phyloP scores from a whole-genome alignment of 2,888 invertebrate species.

The Drosophila hamatofila region DNA sequence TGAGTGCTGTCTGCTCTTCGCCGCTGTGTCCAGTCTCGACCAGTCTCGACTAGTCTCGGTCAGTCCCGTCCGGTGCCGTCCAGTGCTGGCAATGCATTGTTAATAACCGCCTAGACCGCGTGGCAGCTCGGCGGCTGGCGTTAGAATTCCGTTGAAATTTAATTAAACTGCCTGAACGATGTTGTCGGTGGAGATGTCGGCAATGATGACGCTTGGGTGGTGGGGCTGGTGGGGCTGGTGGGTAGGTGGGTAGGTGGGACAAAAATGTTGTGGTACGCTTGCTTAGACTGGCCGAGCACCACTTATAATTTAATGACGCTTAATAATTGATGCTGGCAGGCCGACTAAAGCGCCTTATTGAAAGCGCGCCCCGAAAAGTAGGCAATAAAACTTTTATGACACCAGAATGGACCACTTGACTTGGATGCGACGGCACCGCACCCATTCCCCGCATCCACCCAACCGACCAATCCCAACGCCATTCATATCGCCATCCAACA shows the following conservation, averaged over 20 bases:
- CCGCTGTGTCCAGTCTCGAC: neutral
- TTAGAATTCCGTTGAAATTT: slow-evolving; percentile 58
- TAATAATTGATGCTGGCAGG: slow-evolving; percentile 73
- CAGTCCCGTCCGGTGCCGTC: slow-evolving; percentile 8
- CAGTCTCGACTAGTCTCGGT: slow-evolving; percentile 7
- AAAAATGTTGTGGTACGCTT: slow-evolving; percentile 35
- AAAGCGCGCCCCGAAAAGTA: slow-evolving; percentile 51
- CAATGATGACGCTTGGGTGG: neutral
- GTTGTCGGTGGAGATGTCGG: neutral
- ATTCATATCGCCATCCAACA: slow-evolving; percentile 10
- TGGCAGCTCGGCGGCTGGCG: slow-evolving; percentile 31
- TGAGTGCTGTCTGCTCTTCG: slow-evolving; percentile 4
- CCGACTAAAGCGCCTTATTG: slow-evolving; percentile 67
- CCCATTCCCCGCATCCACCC: too few relatives aligned
- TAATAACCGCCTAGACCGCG: slow-evolving; percentile 58
- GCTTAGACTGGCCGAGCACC: slow-evolving; percentile 40
- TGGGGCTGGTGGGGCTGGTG: neutral
- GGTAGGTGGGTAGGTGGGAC: neutral
- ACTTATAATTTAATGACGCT: slow-evolving; percentile 71
- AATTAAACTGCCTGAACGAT: slow-evolving; percentile 61
- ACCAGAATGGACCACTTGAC: slow-evolving; percentile 48
- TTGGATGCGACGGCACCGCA: slow-evolving; percentile 1
- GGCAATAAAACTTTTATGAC: slow-evolving; percentile 75
- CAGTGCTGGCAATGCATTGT: slow-evolving; percentile 62
- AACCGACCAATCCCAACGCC: neutral